Base-by-base conservation (phyloP, 2,888 invertebrate species). In the Latrodectus hesperus region DNA sequence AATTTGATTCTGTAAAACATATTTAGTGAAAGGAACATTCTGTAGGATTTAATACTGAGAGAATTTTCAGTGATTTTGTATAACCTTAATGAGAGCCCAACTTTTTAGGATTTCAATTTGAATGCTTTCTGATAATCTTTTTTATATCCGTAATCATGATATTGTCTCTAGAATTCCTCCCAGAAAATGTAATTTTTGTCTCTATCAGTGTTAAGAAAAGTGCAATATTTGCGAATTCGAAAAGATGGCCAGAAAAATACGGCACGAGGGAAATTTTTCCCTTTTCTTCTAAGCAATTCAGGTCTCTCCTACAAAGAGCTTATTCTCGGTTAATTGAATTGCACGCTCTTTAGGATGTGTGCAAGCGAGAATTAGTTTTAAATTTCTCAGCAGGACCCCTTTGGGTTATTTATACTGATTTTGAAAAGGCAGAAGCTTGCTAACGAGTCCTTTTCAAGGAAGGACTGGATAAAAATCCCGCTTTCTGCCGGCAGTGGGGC, bases 381-480 rank as follows among this genome's bases (percentile, higher is more conserved):
- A 87, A 87, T 87, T 87, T 87, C 80, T 51, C 52, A 81, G 81
- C 81, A 72, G 68, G 67, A 53, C 73, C 55, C 74, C 79, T 75
- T 80, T 76, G 38, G 86, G 81, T 87, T 87, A 87, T 87, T 87
- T 87, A 87, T 87, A 87, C 86, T 87, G 81, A 87, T 87, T 87
- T 87, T 81, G 72, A 81, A 87, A 86, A 82, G 86, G 86, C 71
- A 65, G 73, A 53, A 73, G 70, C 71, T 81, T n/a, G 60, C 86
- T 87, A 87, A 87, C 86, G 86, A 87, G 77, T 87, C 81, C 81
- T 72, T 60, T 87, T 87, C 80, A 71, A 67, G 78, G 74, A 80
- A 70, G 67, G 73, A 72, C 71, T n/a, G 79, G 73, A 64, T 81
- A 81, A 81, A 83, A 83, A 83, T 83, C 75, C 70, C 75, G 82